Conservation (phyloP, 2,113 vertebrate genomes). For the Polypterus senegalus region DNA sequence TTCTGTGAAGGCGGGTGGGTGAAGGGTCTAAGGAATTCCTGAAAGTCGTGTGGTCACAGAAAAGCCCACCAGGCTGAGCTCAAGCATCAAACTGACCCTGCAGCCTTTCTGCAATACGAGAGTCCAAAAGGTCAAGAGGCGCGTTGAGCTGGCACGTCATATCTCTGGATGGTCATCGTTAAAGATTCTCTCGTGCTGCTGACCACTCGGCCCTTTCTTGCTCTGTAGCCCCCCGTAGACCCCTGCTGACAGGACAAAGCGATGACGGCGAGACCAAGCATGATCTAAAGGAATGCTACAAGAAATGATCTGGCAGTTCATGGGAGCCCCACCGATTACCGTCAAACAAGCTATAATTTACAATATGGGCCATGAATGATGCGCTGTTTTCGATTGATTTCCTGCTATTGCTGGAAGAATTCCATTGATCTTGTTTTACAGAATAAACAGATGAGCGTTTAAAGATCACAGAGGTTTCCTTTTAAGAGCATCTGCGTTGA, state of each 20-base stretch:
- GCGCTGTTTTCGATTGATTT: constrained; percentile 57
- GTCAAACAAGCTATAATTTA: constrained; percentile 53
- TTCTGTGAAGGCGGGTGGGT: no score
- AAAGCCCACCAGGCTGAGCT: no score
- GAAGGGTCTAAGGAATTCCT: no score
- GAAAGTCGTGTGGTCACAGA: no score
- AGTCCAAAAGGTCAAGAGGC: no score
- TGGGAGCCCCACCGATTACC: constrained; percentile 40
- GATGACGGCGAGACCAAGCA: constrained; percentile 29
- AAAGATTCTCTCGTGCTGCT: no score
- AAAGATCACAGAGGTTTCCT: constrained; percentile 8
- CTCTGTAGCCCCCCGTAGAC: background rate
- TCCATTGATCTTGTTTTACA: constrained; percentile 51
- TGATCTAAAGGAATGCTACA: constrained; percentile 30
- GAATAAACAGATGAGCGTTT: constrained; percentile 31
- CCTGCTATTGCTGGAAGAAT: constrained; percentile 40
- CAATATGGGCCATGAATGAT: constrained; percentile 42
- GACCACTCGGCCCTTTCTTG: no score
- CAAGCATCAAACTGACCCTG: no score
- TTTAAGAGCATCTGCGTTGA: background rate
- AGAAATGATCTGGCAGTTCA: constrained; percentile 34
- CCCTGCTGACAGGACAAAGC: constrained; percentile 37
- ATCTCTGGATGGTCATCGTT: no score
- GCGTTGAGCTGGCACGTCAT: no score
- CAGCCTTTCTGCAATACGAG: no score